phyloP scores from a whole-genome alignment of 2,113 vertebrate species.

The Mastomys coucha region DNA sequence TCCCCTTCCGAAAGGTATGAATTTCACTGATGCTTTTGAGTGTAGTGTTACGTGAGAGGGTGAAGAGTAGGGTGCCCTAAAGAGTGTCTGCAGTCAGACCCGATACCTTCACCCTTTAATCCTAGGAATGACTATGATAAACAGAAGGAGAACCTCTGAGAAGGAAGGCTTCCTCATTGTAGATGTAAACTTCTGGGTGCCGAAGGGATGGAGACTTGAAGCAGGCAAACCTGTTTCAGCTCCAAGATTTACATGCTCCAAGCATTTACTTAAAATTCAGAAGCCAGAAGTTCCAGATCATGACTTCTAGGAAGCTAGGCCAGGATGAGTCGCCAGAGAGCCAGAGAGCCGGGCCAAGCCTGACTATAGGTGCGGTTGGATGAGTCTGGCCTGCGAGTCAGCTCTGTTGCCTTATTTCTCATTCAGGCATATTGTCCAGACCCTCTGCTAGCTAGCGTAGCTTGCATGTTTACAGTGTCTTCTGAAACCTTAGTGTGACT shows the following conservation, averaged over 20 bases:
- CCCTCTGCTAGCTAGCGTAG: slow-evolving; percentile 60
- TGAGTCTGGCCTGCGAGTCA: slow-evolving; percentile 43
- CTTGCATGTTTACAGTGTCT: slow-evolving; percentile 65
- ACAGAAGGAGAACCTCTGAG: slow-evolving; percentile 49
- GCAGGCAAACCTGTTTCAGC: slow-evolving; percentile 66
- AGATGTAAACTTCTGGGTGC: slow-evolving; percentile 73
- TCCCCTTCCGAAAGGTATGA: slow-evolving; percentile 18
- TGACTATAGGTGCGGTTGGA: background rate
- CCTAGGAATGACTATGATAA: slow-evolving; percentile 44
- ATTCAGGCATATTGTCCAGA: slow-evolving; percentile 36
- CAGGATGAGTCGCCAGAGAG: slow-evolving; percentile 53
- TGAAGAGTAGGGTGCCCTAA: slow-evolving; percentile 26
- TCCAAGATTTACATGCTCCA: slow-evolving; percentile 58
- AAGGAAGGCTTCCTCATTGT: slow-evolving; percentile 62
- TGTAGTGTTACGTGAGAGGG: slow-evolving; percentile 38
- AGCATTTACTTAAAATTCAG: slow-evolving; percentile 64
- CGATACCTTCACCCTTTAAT: slow-evolving; percentile 43
- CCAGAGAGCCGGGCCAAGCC: slow-evolving; percentile 56
- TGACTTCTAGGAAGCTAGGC: slow-evolving; percentile 57
- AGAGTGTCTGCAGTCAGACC: slow-evolving; percentile 11
- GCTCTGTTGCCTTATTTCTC: slow-evolving; percentile 72
- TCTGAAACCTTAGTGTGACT: slow-evolving; percentile 35
- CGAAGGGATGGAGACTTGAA: slow-evolving; percentile 68
- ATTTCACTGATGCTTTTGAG: slow-evolving; percentile 39
- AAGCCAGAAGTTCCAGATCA: slow-evolving; percentile 59